Evolutionary conservation across 2,113 vertebrate species (phyloP).

Genomic region (Malurus melanocephalus): DNA sequence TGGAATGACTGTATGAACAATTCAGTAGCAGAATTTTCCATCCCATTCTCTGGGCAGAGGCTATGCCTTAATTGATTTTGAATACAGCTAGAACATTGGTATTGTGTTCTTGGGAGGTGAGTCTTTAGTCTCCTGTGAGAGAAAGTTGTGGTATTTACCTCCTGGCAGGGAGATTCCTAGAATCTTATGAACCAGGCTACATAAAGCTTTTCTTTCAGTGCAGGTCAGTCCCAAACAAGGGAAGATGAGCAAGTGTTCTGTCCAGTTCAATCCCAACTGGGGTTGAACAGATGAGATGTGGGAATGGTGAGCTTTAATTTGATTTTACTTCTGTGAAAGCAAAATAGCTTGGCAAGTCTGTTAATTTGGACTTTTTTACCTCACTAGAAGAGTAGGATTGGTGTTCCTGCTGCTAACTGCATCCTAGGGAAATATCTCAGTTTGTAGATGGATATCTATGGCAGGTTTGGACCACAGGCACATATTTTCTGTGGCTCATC

Average conservation of each 20-base stretch:
- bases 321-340: background rate
- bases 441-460: background rate
- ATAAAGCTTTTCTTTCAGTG: background rate
- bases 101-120: background rate
- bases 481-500: fast-evolving
- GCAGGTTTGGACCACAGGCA: background rate
- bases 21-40: background rate
- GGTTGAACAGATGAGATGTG: background rate
- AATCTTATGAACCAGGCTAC: background rate
- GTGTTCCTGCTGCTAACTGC: background rate
- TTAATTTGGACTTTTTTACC: background rate
- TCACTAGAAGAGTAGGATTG: background rate
- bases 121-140: background rate
- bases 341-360: background rate
- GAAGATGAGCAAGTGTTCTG: background rate
- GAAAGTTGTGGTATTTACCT: background rate
- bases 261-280: no score
- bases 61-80: background rate
- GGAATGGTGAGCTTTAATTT: background rate
- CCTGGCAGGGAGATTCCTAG: background rate
- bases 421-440: background rate
- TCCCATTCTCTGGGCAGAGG: background rate
- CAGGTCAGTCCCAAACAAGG: background rate
- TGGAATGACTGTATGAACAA: background rate
- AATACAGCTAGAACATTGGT: background rate